Conservation (phyloP, 2,888 invertebrate genomes). For the Brenthis hecate region DNA sequence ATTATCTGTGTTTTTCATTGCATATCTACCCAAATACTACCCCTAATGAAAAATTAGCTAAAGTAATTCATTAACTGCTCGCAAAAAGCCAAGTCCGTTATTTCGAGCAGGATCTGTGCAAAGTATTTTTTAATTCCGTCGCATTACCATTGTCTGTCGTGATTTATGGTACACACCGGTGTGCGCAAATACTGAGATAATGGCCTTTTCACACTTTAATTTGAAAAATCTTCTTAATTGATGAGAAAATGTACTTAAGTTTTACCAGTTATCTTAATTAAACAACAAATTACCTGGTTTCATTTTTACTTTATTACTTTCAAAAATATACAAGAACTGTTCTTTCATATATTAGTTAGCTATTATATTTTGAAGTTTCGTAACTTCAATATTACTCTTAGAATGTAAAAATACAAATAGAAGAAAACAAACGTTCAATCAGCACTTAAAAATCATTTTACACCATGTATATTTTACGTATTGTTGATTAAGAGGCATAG, state of each 20-base stretch:
- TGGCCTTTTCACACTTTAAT: conserved; percentile 75
- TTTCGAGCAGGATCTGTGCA: conserved; percentile 63
- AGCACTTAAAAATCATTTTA: too few relatives aligned
- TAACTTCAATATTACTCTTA: conserved; percentile 18
- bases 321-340: too few relatives aligned
- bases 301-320: too few relatives aligned
- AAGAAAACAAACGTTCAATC: neutral
- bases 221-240: conserved; percentile 61
- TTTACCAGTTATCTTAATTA: conserved; percentile 23
- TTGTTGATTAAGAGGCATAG: too few relatives aligned
- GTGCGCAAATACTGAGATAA: conserved; percentile 71
- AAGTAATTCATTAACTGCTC: conserved; percentile 79
- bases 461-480: too few relatives aligned
- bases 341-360: too few relatives aligned
- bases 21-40: conserved; percentile 46
- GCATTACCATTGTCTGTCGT: conserved; percentile 77
- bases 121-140: conserved; percentile 79
- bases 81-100: conserved; percentile 76
- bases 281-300: conserved; percentile 8
- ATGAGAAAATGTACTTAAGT: conserved; percentile 51
- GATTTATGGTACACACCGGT: conserved; percentile 62
- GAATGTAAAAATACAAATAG: neutral
- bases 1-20: neutral
- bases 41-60: conserved; percentile 70
- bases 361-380: too few relatives aligned